Base-by-base conservation (phyloP, 1,140 invertebrate genomes). In the Cyclina sinensis region DNA sequence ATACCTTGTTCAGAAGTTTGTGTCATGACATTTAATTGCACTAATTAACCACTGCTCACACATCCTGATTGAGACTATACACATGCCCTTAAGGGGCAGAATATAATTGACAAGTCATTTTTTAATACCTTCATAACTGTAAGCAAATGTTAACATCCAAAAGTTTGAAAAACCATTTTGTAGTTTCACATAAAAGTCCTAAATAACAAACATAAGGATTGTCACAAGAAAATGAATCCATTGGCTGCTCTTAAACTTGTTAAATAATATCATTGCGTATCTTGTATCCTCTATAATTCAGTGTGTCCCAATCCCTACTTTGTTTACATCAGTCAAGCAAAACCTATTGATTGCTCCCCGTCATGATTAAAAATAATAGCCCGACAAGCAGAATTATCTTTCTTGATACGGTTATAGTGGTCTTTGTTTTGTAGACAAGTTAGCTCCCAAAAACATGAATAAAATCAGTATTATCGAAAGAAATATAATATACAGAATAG, bases 311-410 rank as follows among this genome's bases (percentile, higher is more conserved):
- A 65, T 65, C 65, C 32, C 9, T 11, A 35, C 65, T 39, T 12
- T 70, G 65, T 70, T 70, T 70, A 70, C 65, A 70, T 70, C 65
- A 70, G 32, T 70, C 32, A 37, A 70, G 32, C 65, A 70, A 70
- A 70, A 70, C 65, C 27, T 70, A 70, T 70, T 39, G 32, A 70
- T 70, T 70, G 65, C 65, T 70, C 65, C 32, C 32, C n/a, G 57
- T 62, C 57, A 62, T 62, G 57, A 62, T 62, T 62, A 62, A 62
- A 62, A 62, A 62, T 62, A 62, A 62, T 62, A 62, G 57, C 24
- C 7, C 57, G 27, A 62, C 57, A 14, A 0, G 57, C 57, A 27
- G 57, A 62, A 62, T 62, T 27, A 62, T 62, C 57, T 62, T 62
- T 9, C 57, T 27, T 11, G n/a, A 62, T 62, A 62, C 4, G n/a